phyloP scores from a whole-genome alignment of 2,797 vertebrate genomes.

The Mormyrus hasselquistii region DNA sequence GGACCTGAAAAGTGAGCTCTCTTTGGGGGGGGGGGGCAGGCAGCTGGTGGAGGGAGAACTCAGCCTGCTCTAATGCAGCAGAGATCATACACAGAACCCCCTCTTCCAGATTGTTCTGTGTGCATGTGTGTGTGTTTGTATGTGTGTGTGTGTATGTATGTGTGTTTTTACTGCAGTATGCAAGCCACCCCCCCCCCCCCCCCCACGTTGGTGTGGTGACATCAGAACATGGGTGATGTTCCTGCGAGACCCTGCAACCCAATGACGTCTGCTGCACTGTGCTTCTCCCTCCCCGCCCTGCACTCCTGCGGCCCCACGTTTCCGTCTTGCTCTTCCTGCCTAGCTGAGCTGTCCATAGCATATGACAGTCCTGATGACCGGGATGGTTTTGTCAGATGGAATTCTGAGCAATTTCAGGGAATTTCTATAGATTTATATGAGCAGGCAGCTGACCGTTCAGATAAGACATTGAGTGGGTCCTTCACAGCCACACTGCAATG shows the following conservation, averaged over 20 bases:
- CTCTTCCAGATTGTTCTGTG: background rate
- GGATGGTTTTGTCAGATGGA: background rate
- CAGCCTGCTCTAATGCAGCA: background rate
- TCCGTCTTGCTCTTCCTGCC: background rate
- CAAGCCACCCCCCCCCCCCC: background rate
- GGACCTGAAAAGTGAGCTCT: conserved; percentile 83
- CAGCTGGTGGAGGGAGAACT: too few relatives aligned
- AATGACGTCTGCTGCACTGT: background rate
- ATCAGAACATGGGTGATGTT: background rate
- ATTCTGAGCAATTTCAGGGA: background rate
- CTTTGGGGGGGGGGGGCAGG: background rate
- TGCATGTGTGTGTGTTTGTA: too few relatives aligned
- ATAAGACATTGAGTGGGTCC: background rate
- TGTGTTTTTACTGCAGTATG: background rate
- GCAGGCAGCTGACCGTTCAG: background rate
- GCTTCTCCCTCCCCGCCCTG: background rate
- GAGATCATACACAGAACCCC: background rate
- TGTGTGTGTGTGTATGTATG: too few relatives aligned
- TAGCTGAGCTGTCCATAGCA: background rate
- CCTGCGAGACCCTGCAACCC: background rate
- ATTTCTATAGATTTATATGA: background rate
- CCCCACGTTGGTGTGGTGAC: background rate
- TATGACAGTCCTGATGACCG: background rate
- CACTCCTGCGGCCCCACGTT: background rate
- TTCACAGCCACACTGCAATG: background rate